Conservation (phyloP, 1,140 invertebrate species). For the Zaprionus ghesquierei region DNA sequence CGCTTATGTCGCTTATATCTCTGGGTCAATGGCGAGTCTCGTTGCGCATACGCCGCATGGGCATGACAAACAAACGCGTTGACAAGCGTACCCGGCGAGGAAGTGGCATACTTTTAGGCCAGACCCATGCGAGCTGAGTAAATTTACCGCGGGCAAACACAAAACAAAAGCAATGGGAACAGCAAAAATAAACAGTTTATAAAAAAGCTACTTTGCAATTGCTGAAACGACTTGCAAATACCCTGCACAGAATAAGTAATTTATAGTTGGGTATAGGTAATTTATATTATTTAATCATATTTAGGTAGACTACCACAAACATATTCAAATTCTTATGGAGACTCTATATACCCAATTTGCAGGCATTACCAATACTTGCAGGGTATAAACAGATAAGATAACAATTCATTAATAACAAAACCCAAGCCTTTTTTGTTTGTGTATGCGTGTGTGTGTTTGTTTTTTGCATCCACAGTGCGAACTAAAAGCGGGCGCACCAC, state of each 20-base stretch:
- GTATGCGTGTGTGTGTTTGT: background rate
- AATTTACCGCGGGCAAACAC: conserved; percentile 49
- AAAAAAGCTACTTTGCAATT: too few relatives aligned
- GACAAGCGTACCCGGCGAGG: conserved; percentile 28
- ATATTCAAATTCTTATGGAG: too few relatives aligned
- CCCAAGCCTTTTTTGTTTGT: conserved; percentile 4
- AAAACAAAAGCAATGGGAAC: conserved; percentile 8
- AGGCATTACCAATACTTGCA: background rate
- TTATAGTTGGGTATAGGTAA: too few relatives aligned
- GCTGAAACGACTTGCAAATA: background rate
- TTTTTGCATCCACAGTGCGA: conserved; percentile 26
- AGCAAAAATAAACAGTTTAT: conserved; percentile 2
- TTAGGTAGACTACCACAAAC: too few relatives aligned
- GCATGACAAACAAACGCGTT: background rate
- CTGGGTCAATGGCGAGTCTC: conserved; percentile 25
- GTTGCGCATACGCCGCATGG: conserved; percentile 38
- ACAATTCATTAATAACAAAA: conserved; percentile 38
- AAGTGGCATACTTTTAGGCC: conserved; percentile 72
- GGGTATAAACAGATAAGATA: conserved; percentile 48
- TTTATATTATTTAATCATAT: too few relatives aligned
- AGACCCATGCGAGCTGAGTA: conserved; percentile 39
- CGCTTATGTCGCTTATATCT: background rate
- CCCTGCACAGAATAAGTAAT: background rate
- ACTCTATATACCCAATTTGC: too few relatives aligned
- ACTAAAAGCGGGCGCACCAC: conserved; percentile 4